These are phyloP conservation scores for Iselma pallidipennis DNA, from an alignment of 2,888 invertebrate species.

Conservation along the genomic window DNA sequence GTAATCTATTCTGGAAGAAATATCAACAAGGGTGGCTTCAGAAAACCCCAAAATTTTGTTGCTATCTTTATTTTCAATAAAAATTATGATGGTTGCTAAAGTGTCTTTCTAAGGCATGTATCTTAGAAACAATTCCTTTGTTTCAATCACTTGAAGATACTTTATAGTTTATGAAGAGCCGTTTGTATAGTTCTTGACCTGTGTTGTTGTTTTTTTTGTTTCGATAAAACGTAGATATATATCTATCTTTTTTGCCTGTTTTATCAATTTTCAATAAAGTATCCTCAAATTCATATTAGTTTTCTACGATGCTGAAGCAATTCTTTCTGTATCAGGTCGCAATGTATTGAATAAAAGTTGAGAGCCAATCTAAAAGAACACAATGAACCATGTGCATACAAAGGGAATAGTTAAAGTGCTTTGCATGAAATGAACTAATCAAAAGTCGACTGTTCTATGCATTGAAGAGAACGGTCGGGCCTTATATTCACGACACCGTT, in stretches of 20 bases:
- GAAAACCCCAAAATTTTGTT: too few species aligned
- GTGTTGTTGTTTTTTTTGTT: background rate
- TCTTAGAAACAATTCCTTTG: background rate
- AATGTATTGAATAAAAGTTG: slow-evolving; percentile 16
- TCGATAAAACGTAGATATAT: too few species aligned
- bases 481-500: background rate
- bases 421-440: slow-evolving; percentile 32
- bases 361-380: slow-evolving; percentile 20
- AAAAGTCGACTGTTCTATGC: slow-evolving; percentile 22
- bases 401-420: slow-evolving; percentile 30
- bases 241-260: background rate
- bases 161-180: background rate
- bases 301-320: slow-evolving; percentile 7
- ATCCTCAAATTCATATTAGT: background rate
- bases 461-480: slow-evolving; percentile 10
- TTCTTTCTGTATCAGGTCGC: slow-evolving; percentile 14
- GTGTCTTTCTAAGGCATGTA: background rate
- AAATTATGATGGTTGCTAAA: background rate
- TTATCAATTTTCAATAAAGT: background rate
- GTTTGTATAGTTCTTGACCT: background rate
- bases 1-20: too few species aligned
- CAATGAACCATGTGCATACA: slow-evolving; percentile 22
- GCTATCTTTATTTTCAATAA: too few species aligned
- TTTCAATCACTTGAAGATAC: background rate
- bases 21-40: too few species aligned